phyloP scores from a whole-genome alignment of 2,888 invertebrate genomes.

The Aphrophora alni region DNA sequence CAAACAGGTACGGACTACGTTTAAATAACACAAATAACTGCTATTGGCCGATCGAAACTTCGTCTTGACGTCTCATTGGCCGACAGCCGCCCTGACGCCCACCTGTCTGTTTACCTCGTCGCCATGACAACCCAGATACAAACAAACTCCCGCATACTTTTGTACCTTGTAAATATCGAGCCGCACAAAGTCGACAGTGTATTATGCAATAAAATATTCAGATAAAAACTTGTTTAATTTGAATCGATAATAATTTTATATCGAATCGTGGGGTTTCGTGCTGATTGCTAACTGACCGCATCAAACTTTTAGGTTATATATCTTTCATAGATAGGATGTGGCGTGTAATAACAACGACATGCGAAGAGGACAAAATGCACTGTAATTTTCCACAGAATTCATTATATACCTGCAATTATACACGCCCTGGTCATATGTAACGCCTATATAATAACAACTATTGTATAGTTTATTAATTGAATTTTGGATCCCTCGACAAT shows the following conservation, averaged over 20 bases:
- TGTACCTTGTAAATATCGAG: constrained; percentile 6
- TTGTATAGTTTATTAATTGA: too few species aligned
- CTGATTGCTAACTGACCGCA: background rate
- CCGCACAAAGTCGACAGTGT: background rate
- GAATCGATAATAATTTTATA: background rate
- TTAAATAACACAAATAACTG: background rate
- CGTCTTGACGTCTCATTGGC: background rate
- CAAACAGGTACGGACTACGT: background rate
- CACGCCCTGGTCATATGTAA: too few species aligned
- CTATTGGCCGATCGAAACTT: background rate
- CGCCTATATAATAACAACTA: too few species aligned
- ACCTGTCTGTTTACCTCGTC: constrained; percentile 5
- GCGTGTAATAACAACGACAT: background rate
- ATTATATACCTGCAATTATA: too few species aligned
- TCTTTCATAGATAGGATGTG: background rate
- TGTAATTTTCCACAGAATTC: background rate
- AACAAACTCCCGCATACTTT: background rate
- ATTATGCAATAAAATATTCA: background rate
- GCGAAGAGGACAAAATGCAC: background rate
- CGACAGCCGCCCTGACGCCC: background rate
- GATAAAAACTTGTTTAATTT: background rate
- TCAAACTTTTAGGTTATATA: constrained; percentile 1
- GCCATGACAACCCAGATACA: background rate
- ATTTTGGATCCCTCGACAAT: too few species aligned
- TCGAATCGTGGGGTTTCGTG: background rate